A percentile compares a stretch with the other conserved stretches of the same genome.
These are phyloP conservation scores for Tamias sibiricus DNA, from an alignment of 2,113 vertebrate species.

Conservation along the genomic window DNA sequence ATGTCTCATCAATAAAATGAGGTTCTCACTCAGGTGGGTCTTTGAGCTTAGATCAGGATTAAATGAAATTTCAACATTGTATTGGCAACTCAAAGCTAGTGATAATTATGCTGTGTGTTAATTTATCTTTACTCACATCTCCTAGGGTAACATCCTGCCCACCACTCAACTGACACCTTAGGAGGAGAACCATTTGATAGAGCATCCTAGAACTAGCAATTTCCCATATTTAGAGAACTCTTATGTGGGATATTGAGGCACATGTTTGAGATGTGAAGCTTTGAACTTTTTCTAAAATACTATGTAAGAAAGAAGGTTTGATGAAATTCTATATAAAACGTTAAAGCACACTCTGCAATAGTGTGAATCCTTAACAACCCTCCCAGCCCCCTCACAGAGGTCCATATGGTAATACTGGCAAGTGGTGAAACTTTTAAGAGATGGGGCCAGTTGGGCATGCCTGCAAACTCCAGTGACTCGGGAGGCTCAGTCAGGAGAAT, in stretches of 20 bases:
- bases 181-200: not conserved
- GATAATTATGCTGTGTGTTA: not conserved
- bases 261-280: not conserved
- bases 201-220: not conserved
- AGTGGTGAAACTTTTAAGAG: not conserved
- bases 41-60: not conserved
- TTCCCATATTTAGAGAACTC: not conserved
- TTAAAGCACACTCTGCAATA: not conserved
- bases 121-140: constrained; percentile 7
- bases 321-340: not conserved
- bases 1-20: not conserved
- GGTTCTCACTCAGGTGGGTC: not conserved
- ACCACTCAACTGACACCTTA: not conserved
- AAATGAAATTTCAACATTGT: not conserved
- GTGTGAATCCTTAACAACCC: not conserved
- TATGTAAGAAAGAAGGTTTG: not conserved
- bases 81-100: not conserved
- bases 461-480: too few relatives aligned
- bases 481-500: too few relatives aligned
- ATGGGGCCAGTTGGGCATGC: too few relatives aligned
- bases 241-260: not conserved
- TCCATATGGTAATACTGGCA: not conserved
- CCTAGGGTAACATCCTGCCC: not conserved
- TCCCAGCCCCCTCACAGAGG: not conserved
- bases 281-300: not conserved